Evolutionary conservation across 1,140 invertebrate species (phyloP).

Genomic region (Pentalonia nigronervosa): DNA sequence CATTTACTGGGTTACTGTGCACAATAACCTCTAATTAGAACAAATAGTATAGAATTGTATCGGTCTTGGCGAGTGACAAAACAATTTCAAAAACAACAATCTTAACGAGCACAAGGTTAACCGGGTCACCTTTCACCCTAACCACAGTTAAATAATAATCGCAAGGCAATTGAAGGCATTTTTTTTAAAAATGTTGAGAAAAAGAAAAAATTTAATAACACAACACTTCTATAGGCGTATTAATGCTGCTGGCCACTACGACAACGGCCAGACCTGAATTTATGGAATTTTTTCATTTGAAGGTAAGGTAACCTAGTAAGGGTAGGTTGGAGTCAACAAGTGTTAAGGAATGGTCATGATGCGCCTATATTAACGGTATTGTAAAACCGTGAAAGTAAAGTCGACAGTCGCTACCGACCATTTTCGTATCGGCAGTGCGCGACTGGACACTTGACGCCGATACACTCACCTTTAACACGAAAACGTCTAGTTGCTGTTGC

Average conservation of each 20-base stretch:
- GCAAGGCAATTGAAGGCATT: neutral
- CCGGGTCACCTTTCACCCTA: conserved; percentile 12
- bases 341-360: neutral
- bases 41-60: neutral
- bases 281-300: neutral
- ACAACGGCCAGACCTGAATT: neutral
- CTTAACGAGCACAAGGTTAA: conserved; percentile 24
- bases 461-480: neutral
- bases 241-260: neutral
- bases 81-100: neutral
- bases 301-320: too few species aligned
- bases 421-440: neutral
- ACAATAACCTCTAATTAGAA: neutral
- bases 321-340: neutral
- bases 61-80: neutral
- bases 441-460: neutral
- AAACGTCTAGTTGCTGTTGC: neutral
- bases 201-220: neutral
- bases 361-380: too few species aligned
- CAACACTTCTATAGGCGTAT: neutral
- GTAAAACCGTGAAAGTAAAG: neutral
- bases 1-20: neutral
- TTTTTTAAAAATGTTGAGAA: neutral
- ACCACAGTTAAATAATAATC: neutral
- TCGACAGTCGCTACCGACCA: neutral